phyloP scores from a whole-genome alignment of 2,113 vertebrate species.

The Pluvianellus socialis region DNA sequence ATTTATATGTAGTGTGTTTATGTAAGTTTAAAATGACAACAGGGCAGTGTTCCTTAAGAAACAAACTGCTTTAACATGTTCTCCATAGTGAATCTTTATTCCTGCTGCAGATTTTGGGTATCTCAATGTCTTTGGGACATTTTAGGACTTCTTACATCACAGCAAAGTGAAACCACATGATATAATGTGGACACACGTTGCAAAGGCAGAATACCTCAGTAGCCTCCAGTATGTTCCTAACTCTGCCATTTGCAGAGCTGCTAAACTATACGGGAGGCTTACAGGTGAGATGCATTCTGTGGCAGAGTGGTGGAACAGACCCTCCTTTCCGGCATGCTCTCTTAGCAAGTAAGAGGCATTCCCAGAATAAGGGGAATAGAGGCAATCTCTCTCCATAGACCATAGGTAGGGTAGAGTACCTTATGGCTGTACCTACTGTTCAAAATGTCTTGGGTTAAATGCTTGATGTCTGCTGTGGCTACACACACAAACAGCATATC shows the following conservation, averaged over 20 bases:
- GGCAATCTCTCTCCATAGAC: background rate
- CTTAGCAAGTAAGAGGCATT: background rate
- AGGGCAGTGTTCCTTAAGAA: background rate
- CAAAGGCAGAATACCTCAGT: background rate
- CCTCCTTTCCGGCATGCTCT: background rate
- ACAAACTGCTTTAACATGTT: background rate
- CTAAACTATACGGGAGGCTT: background rate
- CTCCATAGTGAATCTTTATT: background rate
- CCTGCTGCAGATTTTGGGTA: background rate
- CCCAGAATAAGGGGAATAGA: background rate
- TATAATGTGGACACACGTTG: background rate
- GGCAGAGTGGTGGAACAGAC: background rate
- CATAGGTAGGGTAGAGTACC: fast-evolving
- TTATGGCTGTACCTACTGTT: background rate
- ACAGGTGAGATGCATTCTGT: fast-evolving
- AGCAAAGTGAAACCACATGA: background rate
- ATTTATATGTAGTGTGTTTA: background rate
- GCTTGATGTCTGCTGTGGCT: background rate
- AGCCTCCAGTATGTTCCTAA: background rate
- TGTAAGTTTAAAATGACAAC: background rate
- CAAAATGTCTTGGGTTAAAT: background rate
- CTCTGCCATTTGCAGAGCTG: background rate
- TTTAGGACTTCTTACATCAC: background rate
- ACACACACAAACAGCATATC: fast-evolving
- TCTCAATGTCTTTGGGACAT: background rate